A percentile compares a stretch with the other conserved stretches of the same genome.
Conservation (phyloP, 2,113 vertebrate species). For the Penelope pileata region DNA sequence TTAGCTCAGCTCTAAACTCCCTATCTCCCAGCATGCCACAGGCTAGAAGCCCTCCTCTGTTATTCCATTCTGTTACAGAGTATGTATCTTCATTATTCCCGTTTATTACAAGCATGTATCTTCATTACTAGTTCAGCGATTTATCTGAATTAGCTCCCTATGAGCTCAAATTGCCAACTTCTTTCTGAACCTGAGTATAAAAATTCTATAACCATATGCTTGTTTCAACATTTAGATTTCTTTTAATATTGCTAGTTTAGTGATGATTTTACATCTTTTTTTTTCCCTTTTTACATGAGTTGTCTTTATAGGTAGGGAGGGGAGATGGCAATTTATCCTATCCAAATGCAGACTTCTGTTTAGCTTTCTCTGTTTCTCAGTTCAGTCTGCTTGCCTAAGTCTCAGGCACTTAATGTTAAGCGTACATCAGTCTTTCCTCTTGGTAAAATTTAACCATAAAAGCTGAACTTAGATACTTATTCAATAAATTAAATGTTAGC, state of each 20-base stretch:
- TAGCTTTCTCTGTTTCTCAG: background rate
- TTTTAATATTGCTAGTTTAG: background rate
- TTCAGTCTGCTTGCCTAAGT: background rate
- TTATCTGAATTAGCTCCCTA: background rate
- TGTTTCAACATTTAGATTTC: background rate
- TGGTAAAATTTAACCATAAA: background rate
- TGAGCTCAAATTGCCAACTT: slow-evolving; percentile 1
- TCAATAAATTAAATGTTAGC: background rate
- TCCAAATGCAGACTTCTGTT: background rate
- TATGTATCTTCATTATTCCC: background rate
- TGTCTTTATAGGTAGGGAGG: background rate
- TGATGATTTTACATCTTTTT: background rate
- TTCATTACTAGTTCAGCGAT: slow-evolving; percentile 13
- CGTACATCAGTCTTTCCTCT: background rate
- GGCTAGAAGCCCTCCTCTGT: background rate
- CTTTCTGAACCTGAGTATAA: slow-evolving; percentile 7
- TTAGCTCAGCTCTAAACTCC: slow-evolving; percentile 47
- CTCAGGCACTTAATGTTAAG: background rate
- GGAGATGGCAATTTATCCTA: background rate
- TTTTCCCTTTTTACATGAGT: background rate
- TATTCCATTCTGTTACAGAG: background rate
- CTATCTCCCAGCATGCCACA: background rate
- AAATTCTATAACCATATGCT: background rate
- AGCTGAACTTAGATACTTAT: background rate
- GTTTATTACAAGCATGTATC: background rate